Evolutionary conservation across 2,888 invertebrate genomes (phyloP).

Genomic region (Chelonus formosanus): DNA sequence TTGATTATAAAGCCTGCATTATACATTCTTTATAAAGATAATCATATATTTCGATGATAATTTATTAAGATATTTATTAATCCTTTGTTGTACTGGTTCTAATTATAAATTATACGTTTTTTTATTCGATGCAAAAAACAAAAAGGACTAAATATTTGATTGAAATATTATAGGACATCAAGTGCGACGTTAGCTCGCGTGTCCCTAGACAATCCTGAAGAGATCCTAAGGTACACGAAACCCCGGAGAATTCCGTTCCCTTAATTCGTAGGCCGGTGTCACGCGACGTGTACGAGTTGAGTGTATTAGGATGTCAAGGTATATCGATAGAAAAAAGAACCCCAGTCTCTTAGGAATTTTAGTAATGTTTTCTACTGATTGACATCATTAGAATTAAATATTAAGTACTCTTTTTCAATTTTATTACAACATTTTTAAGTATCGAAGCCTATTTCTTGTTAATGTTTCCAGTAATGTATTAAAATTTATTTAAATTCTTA

Average conservation of each 20-base stretch:
- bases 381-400: neutral
- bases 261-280: conserved; percentile 34
- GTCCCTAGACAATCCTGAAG: conserved; percentile 49
- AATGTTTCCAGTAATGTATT: too few species aligned
- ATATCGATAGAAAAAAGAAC: conserved; percentile 28
- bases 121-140: conserved; percentile 48
- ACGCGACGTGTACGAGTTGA: conserved; percentile 23
- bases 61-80: too few species aligned
- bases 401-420: neutral
- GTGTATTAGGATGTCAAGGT: conserved; percentile 33
- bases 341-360: conserved; percentile 4
- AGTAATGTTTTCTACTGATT: neutral
- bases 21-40: too few species aligned
- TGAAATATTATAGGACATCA: conserved; percentile 53
- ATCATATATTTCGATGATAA: too few species aligned
- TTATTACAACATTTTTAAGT: conserved; percentile 28
- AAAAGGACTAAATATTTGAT: conserved; percentile 58
- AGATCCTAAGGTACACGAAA: conserved; percentile 39
- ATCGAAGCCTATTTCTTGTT: too few species aligned
- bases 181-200: conserved; percentile 47
- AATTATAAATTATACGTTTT: neutral
- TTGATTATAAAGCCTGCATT: too few species aligned
- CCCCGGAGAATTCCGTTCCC: conserved; percentile 40
- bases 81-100: neutral
- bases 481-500: too few species aligned